Evolutionary conservation across 1,140 invertebrate genomes (phyloP).

Genomic region (Cardiocondyla obscurior): DNA sequence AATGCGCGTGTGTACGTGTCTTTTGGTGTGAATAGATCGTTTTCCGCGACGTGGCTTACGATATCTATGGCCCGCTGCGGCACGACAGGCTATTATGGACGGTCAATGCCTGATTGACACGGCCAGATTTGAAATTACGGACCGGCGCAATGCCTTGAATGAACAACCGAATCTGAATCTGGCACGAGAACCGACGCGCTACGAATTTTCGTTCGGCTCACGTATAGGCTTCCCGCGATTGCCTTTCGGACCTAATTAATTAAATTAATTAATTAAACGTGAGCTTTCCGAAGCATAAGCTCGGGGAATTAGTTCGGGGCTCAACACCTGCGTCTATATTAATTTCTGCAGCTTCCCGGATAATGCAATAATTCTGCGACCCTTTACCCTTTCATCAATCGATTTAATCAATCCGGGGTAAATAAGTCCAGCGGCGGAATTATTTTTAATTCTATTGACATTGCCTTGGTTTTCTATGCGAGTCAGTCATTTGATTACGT

Average conservation of each 20-base stretch:
- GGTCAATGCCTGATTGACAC: conserved; percentile 62
- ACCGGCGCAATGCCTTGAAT: background rate
- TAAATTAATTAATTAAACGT: conserved; percentile 40
- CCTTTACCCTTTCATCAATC: background rate
- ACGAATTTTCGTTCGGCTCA: background rate
- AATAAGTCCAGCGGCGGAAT: background rate
- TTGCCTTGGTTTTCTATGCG: background rate
- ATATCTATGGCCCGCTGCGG: conserved; percentile 67
- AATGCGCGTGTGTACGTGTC: background rate
- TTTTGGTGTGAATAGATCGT: conserved; percentile 49
- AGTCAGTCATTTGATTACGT: background rate
- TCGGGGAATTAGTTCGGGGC: conserved; percentile 14
- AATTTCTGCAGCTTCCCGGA: background rate
- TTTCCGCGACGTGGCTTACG: conserved; percentile 29
- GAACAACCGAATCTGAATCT: background rate
- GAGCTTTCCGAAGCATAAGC: background rate
- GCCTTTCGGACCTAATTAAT: conserved; percentile 33
- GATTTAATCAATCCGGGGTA: no score
- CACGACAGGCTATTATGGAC: conserved; percentile 75
- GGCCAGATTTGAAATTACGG: conserved; percentile 18
- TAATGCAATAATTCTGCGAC: background rate
- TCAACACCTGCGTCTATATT: background rate
- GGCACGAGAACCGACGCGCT: background rate
- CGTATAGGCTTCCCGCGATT: background rate
- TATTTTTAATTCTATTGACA: conserved; percentile 1